Evolutionary conservation across 2,797 vertebrate species (phyloP), one percentile per base, ranked within the genome.

Genomic region (Myotis findleyi): DNA sequence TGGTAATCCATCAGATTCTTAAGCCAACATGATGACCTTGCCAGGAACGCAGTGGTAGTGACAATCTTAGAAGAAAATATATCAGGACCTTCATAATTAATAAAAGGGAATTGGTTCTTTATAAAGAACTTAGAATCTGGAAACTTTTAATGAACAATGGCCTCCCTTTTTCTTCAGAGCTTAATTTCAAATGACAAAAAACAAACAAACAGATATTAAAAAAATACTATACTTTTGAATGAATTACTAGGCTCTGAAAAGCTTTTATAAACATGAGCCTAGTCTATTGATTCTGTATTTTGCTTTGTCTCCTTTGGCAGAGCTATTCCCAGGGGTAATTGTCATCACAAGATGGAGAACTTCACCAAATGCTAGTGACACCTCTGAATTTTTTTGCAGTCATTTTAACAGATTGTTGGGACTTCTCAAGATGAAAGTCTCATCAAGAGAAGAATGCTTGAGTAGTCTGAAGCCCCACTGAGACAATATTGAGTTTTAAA

Each of bases 1-100:
- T 86, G 98, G 98, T 98, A 98, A 98, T 95, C 47, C 10, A 59
- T n/a, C 4, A 3, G 55, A 49, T 68, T 91, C 76, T 94, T 91
- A 41, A 92, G 44, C 27, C 21, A 6, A 47, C 79, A 57, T 5
- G 10, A 71, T 86, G 41, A 76, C 18, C 41, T 89, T 85, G 30
- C n/a, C 8, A 27, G 41, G 47, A 27, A 75, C 38, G 5, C 38
- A 55, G 47, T 41, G 21, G 5, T 83, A 55, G 36, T 77, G 57
- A 69, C 23, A 51, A 21, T 72, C 25, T 91, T 77, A 53, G 55
- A 55, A 47, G 57, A 47, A 92, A 94, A 87, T 33, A 33, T 41
- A 18, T 33, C 1, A 80, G 33, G 17, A 80, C 1, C 33, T 82
- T 90, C 49, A 25, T 36, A 49, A 44, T 84, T 81, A 69, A 66